Evolutionary conservation across 2,888 invertebrate species (phyloP).

Genomic region (Gastrophysa polygoni): DNA sequence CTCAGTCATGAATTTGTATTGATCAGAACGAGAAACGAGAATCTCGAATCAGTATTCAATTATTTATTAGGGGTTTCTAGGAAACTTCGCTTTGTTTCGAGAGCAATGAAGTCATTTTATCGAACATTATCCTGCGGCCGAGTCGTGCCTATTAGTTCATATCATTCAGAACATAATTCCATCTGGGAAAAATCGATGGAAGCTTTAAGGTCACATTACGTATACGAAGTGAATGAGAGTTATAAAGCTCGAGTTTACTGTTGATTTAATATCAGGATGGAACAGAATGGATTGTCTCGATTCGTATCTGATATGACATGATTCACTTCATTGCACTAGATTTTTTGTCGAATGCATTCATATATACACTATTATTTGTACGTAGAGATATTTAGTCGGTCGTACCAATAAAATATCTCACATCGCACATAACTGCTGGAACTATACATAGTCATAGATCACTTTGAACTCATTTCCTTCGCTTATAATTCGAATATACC

Average conservation of each 20-base stretch:
- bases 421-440: too few relatives aligned
- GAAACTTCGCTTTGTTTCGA: conserved; percentile 20
- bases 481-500: too few relatives aligned
- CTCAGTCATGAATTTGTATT: too few relatives aligned
- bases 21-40: too few relatives aligned
- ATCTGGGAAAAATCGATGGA: conserved; percentile 9
- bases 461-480: too few relatives aligned
- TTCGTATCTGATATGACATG: conserved; percentile 13
- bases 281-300: conserved; percentile 5
- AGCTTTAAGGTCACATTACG: conserved; percentile 22
- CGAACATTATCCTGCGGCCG: conserved; percentile 11
- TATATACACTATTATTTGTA: too few relatives aligned
- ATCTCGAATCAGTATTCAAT: conserved; percentile 15
- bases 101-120: conserved; percentile 27
- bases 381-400: too few relatives aligned
- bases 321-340: not conserved
- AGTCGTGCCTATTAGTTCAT: conserved; percentile 27
- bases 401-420: too few relatives aligned
- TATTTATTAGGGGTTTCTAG: conserved; percentile 22
- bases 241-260: conserved; percentile 11
- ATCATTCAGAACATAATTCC: conserved; percentile 24
- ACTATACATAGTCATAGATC: too few relatives aligned
- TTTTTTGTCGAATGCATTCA: not conserved
- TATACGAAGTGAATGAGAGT: conserved; percentile 11
- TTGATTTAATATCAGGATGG: conserved; percentile 19